These are phyloP conservation scores for Prorops nasuta DNA, from an alignment of 1,140 invertebrate genomes.

Conservation along the genomic window DNA sequence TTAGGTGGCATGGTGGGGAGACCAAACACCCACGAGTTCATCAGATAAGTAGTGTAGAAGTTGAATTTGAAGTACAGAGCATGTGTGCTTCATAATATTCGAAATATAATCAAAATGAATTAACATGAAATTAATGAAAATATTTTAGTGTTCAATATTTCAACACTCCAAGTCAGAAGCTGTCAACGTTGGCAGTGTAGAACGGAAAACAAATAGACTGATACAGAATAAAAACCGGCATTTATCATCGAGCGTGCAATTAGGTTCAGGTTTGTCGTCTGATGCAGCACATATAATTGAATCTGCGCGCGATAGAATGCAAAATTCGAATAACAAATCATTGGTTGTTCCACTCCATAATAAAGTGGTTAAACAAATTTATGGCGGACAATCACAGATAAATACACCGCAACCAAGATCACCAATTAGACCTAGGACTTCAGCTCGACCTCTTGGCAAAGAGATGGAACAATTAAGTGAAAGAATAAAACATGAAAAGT, in stretches of 20 bases:
- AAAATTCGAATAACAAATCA: constrained; percentile 14
- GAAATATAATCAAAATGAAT: no score
- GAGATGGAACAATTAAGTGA: constrained; percentile 42
- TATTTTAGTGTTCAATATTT: no score
- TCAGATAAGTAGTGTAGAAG: no score
- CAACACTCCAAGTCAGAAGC: constrained; percentile 9
- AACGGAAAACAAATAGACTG: constrained; percentile 15
- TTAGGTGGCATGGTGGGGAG: no score
- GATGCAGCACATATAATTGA: constrained; percentile 15
- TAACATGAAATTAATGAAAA: no score
- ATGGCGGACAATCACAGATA: constrained; percentile 4
- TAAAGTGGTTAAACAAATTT: constrained; percentile 20
- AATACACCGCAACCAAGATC: constrained; percentile 9
- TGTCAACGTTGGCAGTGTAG: not conserved
- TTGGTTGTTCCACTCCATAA: constrained; percentile 10
- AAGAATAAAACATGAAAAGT: constrained; percentile 37
- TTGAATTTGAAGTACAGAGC: no score
- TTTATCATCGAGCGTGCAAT: constrained; percentile 10
- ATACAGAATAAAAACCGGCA: constrained; percentile 17
- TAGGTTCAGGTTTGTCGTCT: not conserved
- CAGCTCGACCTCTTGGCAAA: constrained; percentile 13
- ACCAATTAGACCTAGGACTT: constrained; percentile 21
- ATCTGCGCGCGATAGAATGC: constrained; percentile 6
- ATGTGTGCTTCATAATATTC: no score
- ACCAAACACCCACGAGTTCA: no score